Base-by-base conservation (phyloP, 2,113 vertebrate genomes). In the Calyptommatus sinebrachiatus region DNA sequence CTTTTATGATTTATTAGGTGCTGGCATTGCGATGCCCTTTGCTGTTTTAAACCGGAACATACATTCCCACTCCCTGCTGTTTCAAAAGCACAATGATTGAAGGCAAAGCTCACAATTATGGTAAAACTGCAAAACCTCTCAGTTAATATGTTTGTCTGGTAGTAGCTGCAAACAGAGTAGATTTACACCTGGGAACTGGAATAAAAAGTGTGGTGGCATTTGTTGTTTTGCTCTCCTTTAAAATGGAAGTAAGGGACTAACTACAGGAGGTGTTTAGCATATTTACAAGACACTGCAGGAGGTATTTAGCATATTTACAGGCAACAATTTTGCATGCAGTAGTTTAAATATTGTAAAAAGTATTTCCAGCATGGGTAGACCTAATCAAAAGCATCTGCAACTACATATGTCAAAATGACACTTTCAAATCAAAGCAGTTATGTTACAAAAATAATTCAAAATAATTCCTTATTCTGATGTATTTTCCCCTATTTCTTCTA, bases 241-340 rank as follows among this genome's bases (percentile, higher is more conserved):
- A 76, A 80, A 76, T 0, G 0, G 80, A 74, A 87, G 67, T 22
- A 70, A 68, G 7, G 22, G 26, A 88, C 78, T 83, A 86, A 83
- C 87, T 86, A 88, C 82, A 88, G 88, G 86, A 72, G 83, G 73
- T 88, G 78, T 76, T 91, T 86, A 88, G 79, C 84, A 89, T 90
- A 91, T 88, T 91, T 92, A 90, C 86, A 85, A 85, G 86, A 79
- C 71, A 10, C 83, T 84, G 78, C 87, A 89, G 88, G 88, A 90
- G 76, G 70, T 21, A 81, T 87, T 91, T 87, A 91, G 84, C 88
- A 85, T 90, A 90, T 89, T 91, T 91, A 90, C 84, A 89, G 84
- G 86, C 72, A 89, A 85, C 76, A 31, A 79, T 86, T 91, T 88
- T 84, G 83, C 76, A 86, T 76, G 74, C 67, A 76, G 78, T 87